Percentiles rank a stretch among this genome's conserved stretches.
These are phyloP conservation scores for Dromaius novaehollandiae DNA, from an alignment of 2,113 vertebrate genomes.

Conservation along the genomic window DNA sequence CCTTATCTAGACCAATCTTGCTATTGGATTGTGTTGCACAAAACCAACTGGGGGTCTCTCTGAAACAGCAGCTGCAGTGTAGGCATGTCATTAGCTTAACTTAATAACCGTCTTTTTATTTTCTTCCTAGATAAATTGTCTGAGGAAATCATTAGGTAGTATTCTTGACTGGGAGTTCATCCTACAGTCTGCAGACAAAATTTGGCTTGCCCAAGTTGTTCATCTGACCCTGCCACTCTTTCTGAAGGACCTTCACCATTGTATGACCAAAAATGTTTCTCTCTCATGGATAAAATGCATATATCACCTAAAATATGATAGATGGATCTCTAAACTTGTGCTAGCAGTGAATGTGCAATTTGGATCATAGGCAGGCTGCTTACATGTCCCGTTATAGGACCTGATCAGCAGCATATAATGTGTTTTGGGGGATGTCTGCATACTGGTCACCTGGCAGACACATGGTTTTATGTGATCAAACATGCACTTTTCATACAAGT, in stretches of 20 bases:
- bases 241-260: neutral
- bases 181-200: neutral
- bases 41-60: neutral
- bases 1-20: neutral
- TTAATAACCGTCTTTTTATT: constrained; percentile 7
- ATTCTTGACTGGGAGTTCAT: neutral
- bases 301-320: neutral
- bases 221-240: neutral
- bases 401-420: neutral
- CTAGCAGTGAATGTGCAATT: neutral
- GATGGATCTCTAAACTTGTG: neutral
- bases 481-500: neutral
- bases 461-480: neutral
- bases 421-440: neutral
- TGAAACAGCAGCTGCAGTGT: neutral
- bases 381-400: neutral
- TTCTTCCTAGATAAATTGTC: neutral
- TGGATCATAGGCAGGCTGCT: neutral
- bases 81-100: neutral
- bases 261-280: neutral
- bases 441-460: neutral
- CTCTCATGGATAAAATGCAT: neutral
- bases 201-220: neutral
- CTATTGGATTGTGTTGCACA: neutral
- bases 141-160: neutral